phyloP scores from a whole-genome alignment of 2,888 invertebrate species.

The Caenorhabditis afra region DNA sequence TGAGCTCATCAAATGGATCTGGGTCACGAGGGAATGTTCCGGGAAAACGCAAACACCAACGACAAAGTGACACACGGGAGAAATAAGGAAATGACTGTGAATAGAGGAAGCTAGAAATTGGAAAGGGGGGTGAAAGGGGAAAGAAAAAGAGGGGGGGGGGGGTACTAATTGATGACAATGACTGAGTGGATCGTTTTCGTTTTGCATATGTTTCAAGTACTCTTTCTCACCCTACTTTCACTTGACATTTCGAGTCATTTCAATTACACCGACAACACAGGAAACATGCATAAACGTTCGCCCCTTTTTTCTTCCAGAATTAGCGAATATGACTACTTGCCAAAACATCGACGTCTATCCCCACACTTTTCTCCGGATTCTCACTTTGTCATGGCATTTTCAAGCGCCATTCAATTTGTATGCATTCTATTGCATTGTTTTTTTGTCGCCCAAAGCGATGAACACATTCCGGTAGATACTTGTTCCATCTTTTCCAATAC shows the following conservation, averaged over 20 bases:
- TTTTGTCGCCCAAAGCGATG: slow-evolving; percentile 45
- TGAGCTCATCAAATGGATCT: slow-evolving; percentile 64
- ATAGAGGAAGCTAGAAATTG: slow-evolving; percentile 1
- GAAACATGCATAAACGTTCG: neutral
- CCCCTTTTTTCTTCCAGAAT: slow-evolving; percentile 30
- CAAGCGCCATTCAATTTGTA: slow-evolving; percentile 46
- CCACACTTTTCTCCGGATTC: slow-evolving; percentile 8
- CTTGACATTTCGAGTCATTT: neutral
- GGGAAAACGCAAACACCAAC: slow-evolving; percentile 8
- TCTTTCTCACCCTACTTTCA: slow-evolving; percentile 30
- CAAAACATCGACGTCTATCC: slow-evolving; percentile 47
- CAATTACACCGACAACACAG: neutral
- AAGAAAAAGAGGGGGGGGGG: slow-evolving; percentile 1
- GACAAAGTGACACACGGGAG: slow-evolving; percentile 2
- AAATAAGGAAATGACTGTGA: neutral
- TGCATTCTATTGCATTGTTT: slow-evolving; percentile 48
- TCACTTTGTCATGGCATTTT: slow-evolving; percentile 47
- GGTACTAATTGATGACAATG: slow-evolving; percentile 52
- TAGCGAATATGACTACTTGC: slow-evolving; percentile 52
- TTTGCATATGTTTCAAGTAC: slow-evolving; percentile 57
- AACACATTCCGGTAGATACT: slow-evolving; percentile 43
- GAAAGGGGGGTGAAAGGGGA: slow-evolving; percentile 3
- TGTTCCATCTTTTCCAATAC: neutral
- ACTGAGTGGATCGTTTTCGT: slow-evolving; percentile 57
- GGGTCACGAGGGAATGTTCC: slow-evolving; percentile 46